A percentile compares a stretch with the other conserved stretches of the same genome.
These are phyloP conservation scores for Volucella bombylans DNA, from an alignment of 2,888 invertebrate genomes.

Conservation along the genomic window DNA sequence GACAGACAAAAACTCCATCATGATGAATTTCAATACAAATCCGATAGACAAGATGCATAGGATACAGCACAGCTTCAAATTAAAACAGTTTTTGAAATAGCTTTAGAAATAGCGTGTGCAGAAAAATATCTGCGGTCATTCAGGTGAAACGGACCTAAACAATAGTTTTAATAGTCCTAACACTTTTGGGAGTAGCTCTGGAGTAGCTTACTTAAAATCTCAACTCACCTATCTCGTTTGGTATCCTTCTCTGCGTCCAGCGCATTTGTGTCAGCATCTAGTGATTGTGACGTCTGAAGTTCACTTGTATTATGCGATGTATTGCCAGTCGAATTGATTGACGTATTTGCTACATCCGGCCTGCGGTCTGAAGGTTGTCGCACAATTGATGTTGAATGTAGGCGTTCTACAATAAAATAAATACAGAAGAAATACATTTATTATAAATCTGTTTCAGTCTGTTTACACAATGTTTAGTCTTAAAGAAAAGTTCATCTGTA, in stretches of 20 bases:
- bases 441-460: neutral
- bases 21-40: no score
- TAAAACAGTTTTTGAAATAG: no score
- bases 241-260: slow-evolving; percentile 78
- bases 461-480: neutral
- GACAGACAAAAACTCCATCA: no score
- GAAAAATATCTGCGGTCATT: no score
- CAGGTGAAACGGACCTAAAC: no score
- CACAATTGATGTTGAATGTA: slow-evolving; percentile 80
- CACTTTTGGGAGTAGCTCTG: neutral
- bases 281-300: slow-evolving; percentile 77
- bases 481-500: slow-evolving; percentile 3
- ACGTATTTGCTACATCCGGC: slow-evolving; percentile 80
- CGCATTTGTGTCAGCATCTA: slow-evolving; percentile 78
- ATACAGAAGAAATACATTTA: slow-evolving; percentile 5
- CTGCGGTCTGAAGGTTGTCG: slow-evolving; percentile 82
- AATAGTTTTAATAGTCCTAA: no score
- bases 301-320: slow-evolving; percentile 76
- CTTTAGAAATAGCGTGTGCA: no score
- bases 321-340: slow-evolving; percentile 79
- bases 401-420: slow-evolving; percentile 78
- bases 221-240: slow-evolving; percentile 76
- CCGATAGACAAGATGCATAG: no score
- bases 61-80: no score
- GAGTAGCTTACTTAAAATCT: neutral